Base-by-base conservation (phyloP, 2,113 vertebrate species). In the Halcyon malimbica region DNA sequence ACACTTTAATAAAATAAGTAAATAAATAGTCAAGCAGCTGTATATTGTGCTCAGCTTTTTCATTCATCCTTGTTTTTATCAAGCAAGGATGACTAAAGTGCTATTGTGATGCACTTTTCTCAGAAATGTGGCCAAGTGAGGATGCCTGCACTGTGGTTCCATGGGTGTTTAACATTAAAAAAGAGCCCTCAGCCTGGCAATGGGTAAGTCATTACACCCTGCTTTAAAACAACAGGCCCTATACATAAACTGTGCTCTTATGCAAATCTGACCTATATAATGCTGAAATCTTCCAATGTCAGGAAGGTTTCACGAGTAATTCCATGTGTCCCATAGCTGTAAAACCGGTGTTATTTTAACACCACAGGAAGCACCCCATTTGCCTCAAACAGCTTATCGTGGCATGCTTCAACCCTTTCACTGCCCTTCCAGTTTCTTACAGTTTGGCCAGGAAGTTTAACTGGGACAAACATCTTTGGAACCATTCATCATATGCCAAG, bases 161-260 rank as follows among this genome's bases (percentile, higher is more conserved):
- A 57, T 13, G 79, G 51, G 79, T 90, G 64, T 96, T 97, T 97
- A 96, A 90, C 94, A 95, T 96, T 46, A 83, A 90, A 96, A 96
- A 93, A 79, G 83, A 93, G 50, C 68, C 54, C 83, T 94, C 81
- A 91, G 75, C 50, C 64, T 5, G 57, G 93, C 87, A 85, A 95
- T 90, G 83, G 84, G 71, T 83, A 90, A 97, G 94, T 97, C 96
- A 97, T 97, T 96, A 93, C 71, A 81, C 10, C 18, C 60, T 5
- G 2, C 85, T 96, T 96, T 96, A 91, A 94, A 97, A 93, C 93
- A 96, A 96, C 83, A 91, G 65, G 48, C 42, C 13, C 71, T 80
- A 24, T 91, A 71, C 93, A 97, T 95, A 96, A 93, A 76, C 67
- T 59, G 39, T 46, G 90, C 35, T 82, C 48, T 94, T 89, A 90